These are phyloP conservation scores for Euplexia lucipara DNA, from an alignment of 2,888 invertebrate species.

Conservation along the genomic window DNA sequence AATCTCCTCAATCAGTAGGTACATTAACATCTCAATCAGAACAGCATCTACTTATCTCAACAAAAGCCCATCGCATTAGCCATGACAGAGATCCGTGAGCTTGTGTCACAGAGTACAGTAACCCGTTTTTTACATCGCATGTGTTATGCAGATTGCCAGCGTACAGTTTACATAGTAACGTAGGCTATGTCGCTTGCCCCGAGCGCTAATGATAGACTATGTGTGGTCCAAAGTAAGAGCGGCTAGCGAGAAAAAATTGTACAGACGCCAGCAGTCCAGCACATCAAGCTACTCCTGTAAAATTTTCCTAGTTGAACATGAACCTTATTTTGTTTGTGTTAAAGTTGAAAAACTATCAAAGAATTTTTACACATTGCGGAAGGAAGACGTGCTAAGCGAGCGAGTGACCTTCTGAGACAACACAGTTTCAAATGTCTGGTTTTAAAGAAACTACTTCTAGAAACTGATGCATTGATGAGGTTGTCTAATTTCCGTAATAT, in stretches of 20 bases:
- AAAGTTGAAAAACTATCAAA: too few relatives aligned
- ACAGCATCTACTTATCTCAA: constrained; percentile 27
- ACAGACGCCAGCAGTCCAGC: neutral
- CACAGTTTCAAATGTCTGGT: too few relatives aligned
- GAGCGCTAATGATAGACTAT: constrained; percentile 70
- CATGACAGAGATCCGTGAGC: constrained; percentile 35
- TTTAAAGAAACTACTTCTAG: too few relatives aligned
- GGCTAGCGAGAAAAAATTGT: neutral
- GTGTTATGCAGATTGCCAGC: constrained; percentile 71
- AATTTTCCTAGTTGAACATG: too few relatives aligned
- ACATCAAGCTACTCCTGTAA: too few relatives aligned
- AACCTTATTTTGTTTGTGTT: too few relatives aligned
- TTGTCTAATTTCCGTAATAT: too few relatives aligned
- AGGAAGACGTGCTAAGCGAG: too few relatives aligned
- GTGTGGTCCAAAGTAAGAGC: constrained; percentile 47
- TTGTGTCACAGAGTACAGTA: constrained; percentile 52
- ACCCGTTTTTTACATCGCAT: constrained; percentile 63
- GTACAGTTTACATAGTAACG: constrained; percentile 70
- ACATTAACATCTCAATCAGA: constrained; percentile 39
- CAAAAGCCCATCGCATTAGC: constrained; percentile 46
- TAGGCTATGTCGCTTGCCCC: constrained; percentile 69
- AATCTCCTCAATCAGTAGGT: constrained; percentile 10
- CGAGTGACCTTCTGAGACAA: too few relatives aligned
- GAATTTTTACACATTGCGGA: too few relatives aligned
- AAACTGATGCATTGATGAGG: too few relatives aligned